A percentile compares a stretch with the other conserved stretches of the same genome.
These are phyloP conservation scores for Pararge aegeria DNA, from an alignment of 1,140 invertebrate genomes.

Conservation along the genomic window DNA sequence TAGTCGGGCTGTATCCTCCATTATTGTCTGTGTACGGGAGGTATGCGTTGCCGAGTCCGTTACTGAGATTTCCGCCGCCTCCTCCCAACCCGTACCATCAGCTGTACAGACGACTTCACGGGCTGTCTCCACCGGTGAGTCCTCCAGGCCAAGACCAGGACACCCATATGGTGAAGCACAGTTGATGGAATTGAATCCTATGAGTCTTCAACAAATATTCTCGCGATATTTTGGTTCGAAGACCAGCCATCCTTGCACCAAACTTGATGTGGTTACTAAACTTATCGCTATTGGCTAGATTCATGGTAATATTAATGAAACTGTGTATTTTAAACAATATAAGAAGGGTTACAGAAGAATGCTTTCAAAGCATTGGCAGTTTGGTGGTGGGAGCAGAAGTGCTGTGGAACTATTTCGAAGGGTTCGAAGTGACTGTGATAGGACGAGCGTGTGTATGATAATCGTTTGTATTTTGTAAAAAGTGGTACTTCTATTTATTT, in stretches of 20 bases:
- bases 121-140: slow-evolving; percentile 50
- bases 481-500: slow-evolving; percentile 71
- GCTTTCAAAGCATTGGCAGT: neutral
- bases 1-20: slow-evolving; percentile 77
- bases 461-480: slow-evolving; percentile 51
- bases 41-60: slow-evolving; percentile 78
- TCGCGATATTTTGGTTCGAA: slow-evolving; percentile 32
- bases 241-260: slow-evolving; percentile 14
- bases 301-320: no score
- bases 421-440: slow-evolving; percentile 64
- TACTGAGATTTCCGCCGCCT: slow-evolving; percentile 75
- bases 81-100: slow-evolving; percentile 67
- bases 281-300: no score
- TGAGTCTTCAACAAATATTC: slow-evolving; percentile 25
- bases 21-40: slow-evolving; percentile 79
- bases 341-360: neutral
- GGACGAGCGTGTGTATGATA: slow-evolving; percentile 48
- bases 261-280: neutral
- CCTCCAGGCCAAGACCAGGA: slow-evolving; percentile 72
- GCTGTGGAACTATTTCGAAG: slow-evolving; percentile 28
- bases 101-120: slow-evolving; percentile 61
- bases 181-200: slow-evolving; percentile 50
- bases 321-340: no score
- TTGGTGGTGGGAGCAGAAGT: neutral
- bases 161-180: slow-evolving; percentile 62